Evolutionary conservation across 1,140 invertebrate genomes (phyloP).

Genomic region (Colletes latitarsis): DNA sequence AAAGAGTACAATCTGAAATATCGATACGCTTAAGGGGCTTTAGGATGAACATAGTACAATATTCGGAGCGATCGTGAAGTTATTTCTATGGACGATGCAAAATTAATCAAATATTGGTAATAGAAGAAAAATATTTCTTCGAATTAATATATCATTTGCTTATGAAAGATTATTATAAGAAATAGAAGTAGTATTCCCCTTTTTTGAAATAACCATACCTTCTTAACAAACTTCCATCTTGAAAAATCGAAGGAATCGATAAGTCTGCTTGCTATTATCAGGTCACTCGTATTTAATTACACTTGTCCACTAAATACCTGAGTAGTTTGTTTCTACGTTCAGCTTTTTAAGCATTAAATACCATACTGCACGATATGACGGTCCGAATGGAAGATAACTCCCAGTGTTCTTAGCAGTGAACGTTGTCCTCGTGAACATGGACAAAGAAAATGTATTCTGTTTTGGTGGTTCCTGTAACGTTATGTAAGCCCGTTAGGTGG

Average conservation of each 20-base stretch:
- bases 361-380: background rate
- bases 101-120: too few relatives aligned
- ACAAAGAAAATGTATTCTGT: constrained; percentile 9
- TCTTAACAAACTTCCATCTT: too few relatives aligned
- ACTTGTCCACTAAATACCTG: background rate
- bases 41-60: background rate
- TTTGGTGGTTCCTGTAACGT: constrained; percentile 44
- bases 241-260: too few relatives aligned
- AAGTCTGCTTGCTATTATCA: background rate
- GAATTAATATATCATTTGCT: too few relatives aligned
- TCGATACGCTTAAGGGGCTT: background rate
- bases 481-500: constrained; percentile 72
- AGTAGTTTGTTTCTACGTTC: background rate
- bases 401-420: background rate
- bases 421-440: background rate
- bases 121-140: too few relatives aligned
- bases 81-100: too few relatives aligned
- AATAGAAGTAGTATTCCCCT: too few relatives aligned
- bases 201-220: too few relatives aligned
- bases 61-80: too few relatives aligned
- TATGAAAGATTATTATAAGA: too few relatives aligned
- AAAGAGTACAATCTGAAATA: background rate
- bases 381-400: background rate
- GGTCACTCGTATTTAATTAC: background rate
- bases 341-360: background rate